phyloP scores from a whole-genome alignment of 2,797 vertebrate genomes.

The Trachurus trachurus region DNA sequence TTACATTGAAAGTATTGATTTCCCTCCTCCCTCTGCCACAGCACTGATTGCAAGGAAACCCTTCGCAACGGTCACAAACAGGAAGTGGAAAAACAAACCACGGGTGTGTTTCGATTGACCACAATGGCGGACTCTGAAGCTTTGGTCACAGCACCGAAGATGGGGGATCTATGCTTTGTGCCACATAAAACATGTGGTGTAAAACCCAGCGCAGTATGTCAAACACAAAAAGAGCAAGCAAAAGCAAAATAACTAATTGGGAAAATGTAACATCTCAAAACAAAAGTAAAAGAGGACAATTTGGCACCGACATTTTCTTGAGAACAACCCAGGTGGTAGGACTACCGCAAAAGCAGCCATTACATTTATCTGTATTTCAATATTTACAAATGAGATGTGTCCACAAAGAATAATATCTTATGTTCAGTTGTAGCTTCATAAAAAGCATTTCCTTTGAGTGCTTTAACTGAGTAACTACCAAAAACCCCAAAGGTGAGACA shows the following conservation, averaged over 20 bases:
- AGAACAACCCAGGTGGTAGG: slow-evolving; percentile 1
- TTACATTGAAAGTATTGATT: slow-evolving; percentile 99
- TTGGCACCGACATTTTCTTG: not conserved
- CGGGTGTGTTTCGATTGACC: slow-evolving; percentile 71
- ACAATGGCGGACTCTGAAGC: slow-evolving; percentile 68
- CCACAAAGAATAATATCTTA: not conserved
- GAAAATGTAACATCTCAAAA: slow-evolving; percentile 3
- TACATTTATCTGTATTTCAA: not conserved
- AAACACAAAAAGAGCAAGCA: not conserved
- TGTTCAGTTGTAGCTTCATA: not conserved
- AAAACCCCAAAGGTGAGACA: slow-evolving; percentile 5
- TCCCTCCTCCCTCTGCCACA: slow-evolving; percentile 81
- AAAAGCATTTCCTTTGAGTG: not conserved
- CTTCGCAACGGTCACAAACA: slow-evolving; percentile 91
- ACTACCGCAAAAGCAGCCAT: not conserved
- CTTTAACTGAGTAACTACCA: not conserved
- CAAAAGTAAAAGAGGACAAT: not conserved
- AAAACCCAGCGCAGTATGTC: not conserved
- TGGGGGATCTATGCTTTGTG: slow-evolving; percentile 27
- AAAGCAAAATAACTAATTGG: slow-evolving; percentile 4
- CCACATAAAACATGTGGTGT: not conserved
- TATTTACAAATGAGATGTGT: slow-evolving; percentile 10
- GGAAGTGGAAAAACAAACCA: slow-evolving; percentile 84
- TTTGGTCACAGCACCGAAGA: slow-evolving; percentile 51
- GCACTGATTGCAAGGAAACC: slow-evolving; percentile 93